Base-by-base conservation (phyloP, 2,113 vertebrate genomes). In the Shinisaurus crocodilurus region DNA sequence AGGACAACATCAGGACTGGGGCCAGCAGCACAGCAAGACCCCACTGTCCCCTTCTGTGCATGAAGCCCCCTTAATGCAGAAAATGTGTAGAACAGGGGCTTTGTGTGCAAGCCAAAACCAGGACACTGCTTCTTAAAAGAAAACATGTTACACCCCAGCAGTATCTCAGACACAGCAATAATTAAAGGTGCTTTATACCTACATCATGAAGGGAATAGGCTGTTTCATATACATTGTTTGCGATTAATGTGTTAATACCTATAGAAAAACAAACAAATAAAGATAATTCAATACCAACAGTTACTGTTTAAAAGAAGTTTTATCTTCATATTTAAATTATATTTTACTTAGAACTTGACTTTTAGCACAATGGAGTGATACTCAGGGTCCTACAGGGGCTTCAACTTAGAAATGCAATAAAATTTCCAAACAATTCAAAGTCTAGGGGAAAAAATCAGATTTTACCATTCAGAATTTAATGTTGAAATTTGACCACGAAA, bases 181-280 rank as follows among this genome's bases (percentile, higher is more conserved):
- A 88, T 80, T 4, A 80, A 69, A 13, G 2, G 4, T 5, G 2
- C 20, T 69, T 23, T 65, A 87, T 90, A 98, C 99, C 88, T 95
- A 99, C 99, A 65, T 99, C 99, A 70, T 99, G 99, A 88, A 99
- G 97, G n/a, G 99, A 98, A 90, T 98, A 99, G 90, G 99, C 99
- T 85, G 99, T 97, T 81, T 98, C 98, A 57, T 99, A 99, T 92
- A 99, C 96, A 74, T 98, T 98, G 82, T 97, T 99, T 93, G 98
- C 98, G 95, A 99, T 97, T 97, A 99, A 96, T 5, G 98, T 98
- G 90, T 96, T 96, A 97, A 99, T 99, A 95, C 99, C 99, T 99
- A 90, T 16, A 92, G 87, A 20, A 88, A 57, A 89, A 77, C 13
- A 92, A 90, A 84, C 72, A 91, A 93, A 37, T 29, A 2, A 65